These are phyloP conservation scores for Marasmarcha lunaedactyla DNA, from an alignment of 2,888 invertebrate species.

Conservation along the genomic window DNA sequence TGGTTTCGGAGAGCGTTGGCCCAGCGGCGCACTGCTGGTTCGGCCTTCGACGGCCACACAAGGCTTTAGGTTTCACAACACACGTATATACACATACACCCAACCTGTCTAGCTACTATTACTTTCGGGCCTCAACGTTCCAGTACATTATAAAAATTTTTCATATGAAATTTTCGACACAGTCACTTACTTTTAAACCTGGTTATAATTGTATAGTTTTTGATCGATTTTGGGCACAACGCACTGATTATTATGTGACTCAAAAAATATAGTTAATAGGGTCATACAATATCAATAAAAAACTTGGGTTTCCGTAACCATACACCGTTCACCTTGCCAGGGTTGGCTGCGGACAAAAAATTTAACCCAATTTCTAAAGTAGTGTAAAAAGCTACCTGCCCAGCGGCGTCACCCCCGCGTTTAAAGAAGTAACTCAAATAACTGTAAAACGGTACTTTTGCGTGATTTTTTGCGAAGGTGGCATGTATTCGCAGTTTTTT, in stretches of 20 bases:
- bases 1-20: constrained; percentile 34
- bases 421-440: constrained; percentile 28
- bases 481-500: not conserved
- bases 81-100: constrained; percentile 34
- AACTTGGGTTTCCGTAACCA: constrained; percentile 60
- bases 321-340: constrained; percentile 59
- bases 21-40: constrained; percentile 22
- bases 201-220: too few species aligned
- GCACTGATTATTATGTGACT: constrained; percentile 30
- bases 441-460: constrained; percentile 42
- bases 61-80: constrained; percentile 57
- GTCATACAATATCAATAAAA: constrained; percentile 43
- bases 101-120: constrained; percentile 27
- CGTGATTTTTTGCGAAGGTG: constrained; percentile 32
- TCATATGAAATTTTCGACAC: constrained; percentile 12
- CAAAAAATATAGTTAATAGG: constrained; percentile 52
- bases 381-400: constrained; percentile 51
- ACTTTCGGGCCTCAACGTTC: constrained; percentile 22
- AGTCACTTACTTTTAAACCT: not conserved
- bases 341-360: constrained; percentile 46
- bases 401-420: constrained; percentile 41
- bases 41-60: constrained; percentile 57
- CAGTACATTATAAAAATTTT: constrained; percentile 13
- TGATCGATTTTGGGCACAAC: too few species aligned
- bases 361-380: constrained; percentile 60